Conservation (phyloP, 2,113 vertebrate genomes). For the Equus przewalskii region DNA sequence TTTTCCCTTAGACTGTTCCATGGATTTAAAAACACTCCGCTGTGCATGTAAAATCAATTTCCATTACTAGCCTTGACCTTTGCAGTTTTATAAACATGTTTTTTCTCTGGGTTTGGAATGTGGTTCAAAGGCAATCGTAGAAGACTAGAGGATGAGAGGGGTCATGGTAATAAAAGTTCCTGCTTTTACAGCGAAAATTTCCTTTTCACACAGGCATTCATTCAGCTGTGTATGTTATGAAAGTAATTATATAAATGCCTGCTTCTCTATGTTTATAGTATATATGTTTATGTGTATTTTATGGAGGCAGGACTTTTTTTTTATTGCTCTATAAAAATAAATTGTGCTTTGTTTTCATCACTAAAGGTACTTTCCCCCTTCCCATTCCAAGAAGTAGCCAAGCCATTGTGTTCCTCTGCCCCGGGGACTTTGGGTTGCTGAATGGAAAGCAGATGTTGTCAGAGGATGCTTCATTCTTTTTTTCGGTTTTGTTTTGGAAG, state of each 20-base stretch:
- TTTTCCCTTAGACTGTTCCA: constrained; percentile 73
- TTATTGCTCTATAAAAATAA: neutral
- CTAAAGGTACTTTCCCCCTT: constrained; percentile 62
- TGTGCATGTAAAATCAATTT: constrained; percentile 82
- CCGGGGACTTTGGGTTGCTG: constrained; percentile 51
- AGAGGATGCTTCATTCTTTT: constrained; percentile 40
- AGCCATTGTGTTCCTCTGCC: constrained; percentile 72
- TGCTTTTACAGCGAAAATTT: constrained; percentile 30
- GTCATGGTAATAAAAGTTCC: constrained; percentile 1
- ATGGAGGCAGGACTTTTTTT: constrained; percentile 14
- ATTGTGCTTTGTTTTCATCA: constrained; percentile 48
- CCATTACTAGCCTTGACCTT: constrained; percentile 81
- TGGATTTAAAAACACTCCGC: constrained; percentile 74
- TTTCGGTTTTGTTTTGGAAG: constrained; percentile 34
- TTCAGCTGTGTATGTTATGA: constrained; percentile 34
- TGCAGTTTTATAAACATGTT: constrained; percentile 79
- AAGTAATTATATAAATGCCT: neutral
- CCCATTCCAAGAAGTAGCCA: constrained; percentile 68
- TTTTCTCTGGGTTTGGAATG: constrained; percentile 74
- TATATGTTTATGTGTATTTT: neutral
- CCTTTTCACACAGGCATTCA: constrained; percentile 13
- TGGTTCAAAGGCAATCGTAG: constrained; percentile 56
- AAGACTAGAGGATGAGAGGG: neutral
- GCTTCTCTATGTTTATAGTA: neutral
- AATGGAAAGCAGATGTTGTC: constrained; percentile 60